phyloP scores from a whole-genome alignment of 2,797 vertebrate species.

The Sylvilagus floridanus region DNA sequence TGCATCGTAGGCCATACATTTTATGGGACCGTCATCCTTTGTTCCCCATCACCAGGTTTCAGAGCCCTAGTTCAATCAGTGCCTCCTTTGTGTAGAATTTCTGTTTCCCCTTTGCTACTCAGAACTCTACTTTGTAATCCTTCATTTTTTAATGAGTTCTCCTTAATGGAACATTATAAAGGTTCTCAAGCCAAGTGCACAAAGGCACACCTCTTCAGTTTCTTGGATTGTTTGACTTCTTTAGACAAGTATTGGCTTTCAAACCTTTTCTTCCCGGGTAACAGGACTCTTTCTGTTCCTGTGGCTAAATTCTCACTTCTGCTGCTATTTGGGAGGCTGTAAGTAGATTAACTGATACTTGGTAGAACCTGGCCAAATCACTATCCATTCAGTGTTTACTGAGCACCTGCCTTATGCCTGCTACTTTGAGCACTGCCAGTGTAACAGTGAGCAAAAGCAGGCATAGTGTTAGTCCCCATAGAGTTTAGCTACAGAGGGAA shows the following conservation, averaged over 20 bases:
- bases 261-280: neutral
- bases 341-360: neutral
- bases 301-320: neutral
- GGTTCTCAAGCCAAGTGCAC: neutral
- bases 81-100: neutral
- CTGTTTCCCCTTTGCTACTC: neutral
- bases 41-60: neutral
- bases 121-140: neutral
- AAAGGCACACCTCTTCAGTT: neutral
- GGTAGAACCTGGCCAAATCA: neutral
- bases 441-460: neutral
- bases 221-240: constrained; percentile 41
- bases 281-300: neutral
- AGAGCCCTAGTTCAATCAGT: neutral
- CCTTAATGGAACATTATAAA: neutral
- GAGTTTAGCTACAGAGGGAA: neutral
- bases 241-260: neutral
- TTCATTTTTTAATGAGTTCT: constrained; percentile 52
- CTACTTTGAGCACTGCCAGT: neutral
- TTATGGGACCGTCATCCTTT: neutral
- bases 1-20: neutral
- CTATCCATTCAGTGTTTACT: neutral
- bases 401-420: neutral
- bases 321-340: neutral
- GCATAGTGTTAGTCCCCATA: neutral